Conservation (phyloP, 2,113 vertebrate genomes). For the Bungarus multicinctus region DNA sequence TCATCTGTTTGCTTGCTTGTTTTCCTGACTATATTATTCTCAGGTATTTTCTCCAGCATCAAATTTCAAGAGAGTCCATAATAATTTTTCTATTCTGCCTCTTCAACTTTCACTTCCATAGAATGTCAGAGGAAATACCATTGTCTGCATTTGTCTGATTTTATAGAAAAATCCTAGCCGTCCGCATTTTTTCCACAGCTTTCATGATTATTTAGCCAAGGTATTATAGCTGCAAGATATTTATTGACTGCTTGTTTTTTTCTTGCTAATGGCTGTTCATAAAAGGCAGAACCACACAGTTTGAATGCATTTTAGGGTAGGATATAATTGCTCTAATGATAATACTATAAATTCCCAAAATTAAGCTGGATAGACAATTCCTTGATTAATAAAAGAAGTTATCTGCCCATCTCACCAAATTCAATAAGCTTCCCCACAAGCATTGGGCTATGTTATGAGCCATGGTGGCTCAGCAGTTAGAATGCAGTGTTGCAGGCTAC, state of each 20-base stretch:
- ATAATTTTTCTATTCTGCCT: background rate
- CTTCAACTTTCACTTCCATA: background rate
- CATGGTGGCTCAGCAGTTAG: too few relatives aligned
- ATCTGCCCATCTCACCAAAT: background rate
- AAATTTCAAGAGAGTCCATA: background rate
- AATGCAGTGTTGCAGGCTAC: too few relatives aligned
- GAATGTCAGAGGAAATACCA: background rate
- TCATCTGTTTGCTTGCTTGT: background rate
- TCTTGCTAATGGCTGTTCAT: background rate
- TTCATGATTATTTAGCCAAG: background rate
- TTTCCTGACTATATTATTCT: background rate
- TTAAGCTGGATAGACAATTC: background rate
- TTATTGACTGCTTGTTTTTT: background rate
- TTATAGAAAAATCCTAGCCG: background rate
- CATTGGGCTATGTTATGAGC: background rate
- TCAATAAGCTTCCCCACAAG: background rate
- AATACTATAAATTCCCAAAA: background rate
- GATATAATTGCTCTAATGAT: background rate
- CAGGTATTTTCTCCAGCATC: background rate
- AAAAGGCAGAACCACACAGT: background rate
- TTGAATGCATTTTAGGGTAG: background rate
- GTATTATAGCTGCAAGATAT: background rate
- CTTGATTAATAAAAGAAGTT: background rate
- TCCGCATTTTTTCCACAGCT: background rate
- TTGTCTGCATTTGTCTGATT: background rate